A percentile compares a stretch with the other conserved stretches of the same genome.
Conservation (phyloP, 1,140 invertebrate species). For the Ostrea denselamellosa region DNA sequence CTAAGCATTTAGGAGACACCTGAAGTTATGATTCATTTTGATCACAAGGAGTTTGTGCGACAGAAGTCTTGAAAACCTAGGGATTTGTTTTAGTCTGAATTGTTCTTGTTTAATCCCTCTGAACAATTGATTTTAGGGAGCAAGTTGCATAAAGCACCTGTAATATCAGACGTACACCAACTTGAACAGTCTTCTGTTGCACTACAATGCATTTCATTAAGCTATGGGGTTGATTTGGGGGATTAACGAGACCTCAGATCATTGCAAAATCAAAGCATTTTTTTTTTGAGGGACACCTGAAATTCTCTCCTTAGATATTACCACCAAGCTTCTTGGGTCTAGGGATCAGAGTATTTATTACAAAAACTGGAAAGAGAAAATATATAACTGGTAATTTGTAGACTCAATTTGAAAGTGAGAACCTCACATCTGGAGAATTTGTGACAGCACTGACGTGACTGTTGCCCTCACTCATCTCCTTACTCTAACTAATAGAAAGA, state of each 20-base stretch:
- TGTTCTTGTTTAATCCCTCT: neutral
- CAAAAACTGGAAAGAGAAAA: neutral
- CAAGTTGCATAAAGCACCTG: neutral
- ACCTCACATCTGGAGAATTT: constrained; percentile 8
- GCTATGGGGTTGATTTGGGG: neutral
- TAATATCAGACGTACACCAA: neutral
- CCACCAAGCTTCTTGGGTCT: constrained; percentile 7
- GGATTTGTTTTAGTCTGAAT: neutral
- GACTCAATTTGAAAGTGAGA: constrained; percentile 7
- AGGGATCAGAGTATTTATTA: neutral
- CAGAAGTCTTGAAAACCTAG: neutral
- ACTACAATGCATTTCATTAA: neutral
- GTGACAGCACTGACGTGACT: constrained; percentile 22
- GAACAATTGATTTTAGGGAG: constrained; percentile 3
- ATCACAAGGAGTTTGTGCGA: constrained; percentile 11
- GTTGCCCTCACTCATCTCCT: constrained; percentile 4
- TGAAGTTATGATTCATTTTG: constrained; percentile 19
- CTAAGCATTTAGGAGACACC: neutral
- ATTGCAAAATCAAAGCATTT: constrained; percentile 35
- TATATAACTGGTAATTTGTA: neutral
- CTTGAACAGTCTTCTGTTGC: constrained; percentile 28
- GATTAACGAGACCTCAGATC: neutral
- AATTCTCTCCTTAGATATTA: neutral
- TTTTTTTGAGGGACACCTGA: constrained; percentile 18
- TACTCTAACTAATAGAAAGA: neutral